Evolutionary conservation across 2,113 vertebrate species (phyloP).

Genomic region (Myanophis thanlyinensis): DNA sequence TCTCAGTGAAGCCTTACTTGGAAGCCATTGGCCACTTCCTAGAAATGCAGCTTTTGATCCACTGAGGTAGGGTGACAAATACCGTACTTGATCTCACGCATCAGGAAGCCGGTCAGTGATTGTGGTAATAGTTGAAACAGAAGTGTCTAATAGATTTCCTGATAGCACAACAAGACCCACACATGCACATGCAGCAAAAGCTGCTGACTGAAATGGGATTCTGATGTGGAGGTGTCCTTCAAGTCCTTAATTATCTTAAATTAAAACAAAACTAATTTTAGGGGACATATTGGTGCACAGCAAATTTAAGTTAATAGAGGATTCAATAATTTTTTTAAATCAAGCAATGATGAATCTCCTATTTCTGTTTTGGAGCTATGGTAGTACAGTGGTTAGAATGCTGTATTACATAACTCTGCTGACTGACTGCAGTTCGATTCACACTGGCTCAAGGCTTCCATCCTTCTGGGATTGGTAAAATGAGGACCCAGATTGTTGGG

Average conservation of each 20-base stretch:
- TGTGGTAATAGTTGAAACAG: neutral
- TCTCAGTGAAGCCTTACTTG: neutral
- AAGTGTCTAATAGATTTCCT: neutral
- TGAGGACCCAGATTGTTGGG: too few species aligned
- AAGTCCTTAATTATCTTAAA: neutral
- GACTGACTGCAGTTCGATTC: too few species aligned
- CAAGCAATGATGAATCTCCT: fast-evolving
- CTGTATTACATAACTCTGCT: too few species aligned
- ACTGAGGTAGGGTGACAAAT: neutral
- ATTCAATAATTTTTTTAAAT: neutral
- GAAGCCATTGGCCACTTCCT: neutral
- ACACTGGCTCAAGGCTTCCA: too few species aligned
- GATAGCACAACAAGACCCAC: neutral
- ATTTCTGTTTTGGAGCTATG: neutral
- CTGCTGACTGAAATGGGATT: neutral
- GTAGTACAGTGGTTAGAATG: too few species aligned
- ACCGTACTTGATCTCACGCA: neutral
- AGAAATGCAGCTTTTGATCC: neutral
- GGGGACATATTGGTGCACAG: neutral
- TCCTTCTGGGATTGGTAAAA: too few species aligned
- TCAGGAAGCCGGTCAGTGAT: neutral
- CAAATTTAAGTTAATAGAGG: neutral
- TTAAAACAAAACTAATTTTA: neutral
- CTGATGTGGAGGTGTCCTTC: neutral
- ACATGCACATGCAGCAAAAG: neutral